These are phyloP conservation scores for Triplophysa tibetana DNA, from an alignment of 2,113 vertebrate species.

Conservation along the genomic window DNA sequence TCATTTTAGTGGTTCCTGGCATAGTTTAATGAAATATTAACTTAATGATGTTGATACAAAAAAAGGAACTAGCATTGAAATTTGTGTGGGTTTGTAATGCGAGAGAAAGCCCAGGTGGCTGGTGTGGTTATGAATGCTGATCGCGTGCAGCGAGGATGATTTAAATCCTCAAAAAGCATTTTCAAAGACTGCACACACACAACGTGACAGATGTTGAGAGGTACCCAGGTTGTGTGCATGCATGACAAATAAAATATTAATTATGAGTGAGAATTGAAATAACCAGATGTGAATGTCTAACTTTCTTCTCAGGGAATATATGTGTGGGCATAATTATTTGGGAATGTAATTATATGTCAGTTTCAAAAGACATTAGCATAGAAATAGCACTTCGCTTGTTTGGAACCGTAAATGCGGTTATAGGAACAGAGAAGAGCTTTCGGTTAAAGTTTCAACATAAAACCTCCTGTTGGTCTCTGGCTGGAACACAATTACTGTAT, in stretches of 20 bases:
- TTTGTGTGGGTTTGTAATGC: neutral
- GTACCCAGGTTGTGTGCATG: constrained; percentile 48
- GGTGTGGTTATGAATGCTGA: constrained; percentile 5
- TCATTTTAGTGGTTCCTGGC: neutral
- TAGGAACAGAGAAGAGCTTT: neutral
- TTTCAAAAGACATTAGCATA: constrained; percentile 56
- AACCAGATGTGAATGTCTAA: constrained; percentile 57
- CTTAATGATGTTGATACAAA: constrained; percentile 9
- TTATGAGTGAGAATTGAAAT: constrained; percentile 54
- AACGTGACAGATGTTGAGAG: constrained; percentile 54
- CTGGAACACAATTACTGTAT: neutral
- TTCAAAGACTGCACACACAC: constrained; percentile 20
- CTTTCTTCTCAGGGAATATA: constrained; percentile 52
- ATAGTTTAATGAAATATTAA: constrained; percentile 9
- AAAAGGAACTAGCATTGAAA: neutral
- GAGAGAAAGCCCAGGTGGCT: constrained; percentile 25
- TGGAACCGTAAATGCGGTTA: neutral
- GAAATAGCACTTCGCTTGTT: constrained; percentile 39
- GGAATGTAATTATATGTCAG: constrained; percentile 58
- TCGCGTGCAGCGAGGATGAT: constrained; percentile 8
- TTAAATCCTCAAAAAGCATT: constrained; percentile 35
- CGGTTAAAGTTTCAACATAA: constrained; percentile 14
- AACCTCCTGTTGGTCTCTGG: constrained; percentile 41
- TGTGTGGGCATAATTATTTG: constrained; percentile 56
- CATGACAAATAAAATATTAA: constrained; percentile 60